These are phyloP conservation scores for Aratinga solstitialis DNA, from an alignment of 2,797 vertebrate genomes.

Conservation along the genomic window DNA sequence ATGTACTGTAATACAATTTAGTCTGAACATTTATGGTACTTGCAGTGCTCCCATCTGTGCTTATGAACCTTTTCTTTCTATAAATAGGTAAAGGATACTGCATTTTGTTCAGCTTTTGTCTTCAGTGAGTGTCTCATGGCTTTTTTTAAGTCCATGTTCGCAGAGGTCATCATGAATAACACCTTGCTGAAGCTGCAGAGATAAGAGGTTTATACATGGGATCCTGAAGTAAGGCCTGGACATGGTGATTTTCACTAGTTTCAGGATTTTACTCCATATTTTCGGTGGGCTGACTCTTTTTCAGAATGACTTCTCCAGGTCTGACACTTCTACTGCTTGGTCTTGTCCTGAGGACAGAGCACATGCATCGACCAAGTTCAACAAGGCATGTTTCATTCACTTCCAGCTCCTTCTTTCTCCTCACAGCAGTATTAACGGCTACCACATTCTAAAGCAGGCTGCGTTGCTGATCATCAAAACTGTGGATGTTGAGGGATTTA, in stretches of 20 bases:
- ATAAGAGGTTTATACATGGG: neutral
- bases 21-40: neutral
- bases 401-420: neutral
- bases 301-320: neutral
- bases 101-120: neutral
- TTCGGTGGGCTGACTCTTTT: neutral
- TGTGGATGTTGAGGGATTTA: neutral
- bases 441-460: neutral
- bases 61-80: neutral
- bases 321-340: neutral
- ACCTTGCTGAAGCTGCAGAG: constrained; percentile 1
- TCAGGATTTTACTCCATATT: neutral
- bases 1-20: constrained; percentile 17
- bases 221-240: neutral
- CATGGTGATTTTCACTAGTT: neutral
- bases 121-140: neutral
- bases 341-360: neutral
- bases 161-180: constrained; percentile 26
- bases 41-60: neutral
- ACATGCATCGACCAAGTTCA: neutral
- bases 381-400: neutral
- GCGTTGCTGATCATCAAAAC: neutral
- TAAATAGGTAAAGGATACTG: constrained; percentile 3
- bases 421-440: neutral
- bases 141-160: neutral